Evolutionary conservation across 2,113 vertebrate species (phyloP).

Genomic region (Nannospalax galili): DNA sequence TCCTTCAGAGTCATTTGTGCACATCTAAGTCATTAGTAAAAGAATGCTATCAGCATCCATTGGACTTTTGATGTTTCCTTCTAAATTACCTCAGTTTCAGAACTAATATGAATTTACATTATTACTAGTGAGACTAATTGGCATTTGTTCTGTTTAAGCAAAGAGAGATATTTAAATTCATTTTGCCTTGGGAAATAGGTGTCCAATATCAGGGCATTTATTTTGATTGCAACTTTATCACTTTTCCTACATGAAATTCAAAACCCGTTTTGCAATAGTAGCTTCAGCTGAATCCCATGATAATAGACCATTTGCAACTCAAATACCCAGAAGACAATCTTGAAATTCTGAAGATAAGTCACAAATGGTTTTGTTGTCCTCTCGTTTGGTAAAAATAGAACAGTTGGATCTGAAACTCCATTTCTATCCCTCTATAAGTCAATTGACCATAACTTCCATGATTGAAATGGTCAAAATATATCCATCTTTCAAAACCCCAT

Average conservation of each 20-base stretch:
- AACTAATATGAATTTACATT: slow-evolving; percentile 63
- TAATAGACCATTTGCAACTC: slow-evolving; percentile 66
- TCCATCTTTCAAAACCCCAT: slow-evolving; percentile 69
- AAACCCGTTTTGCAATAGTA: slow-evolving; percentile 36
- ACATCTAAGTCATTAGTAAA: slow-evolving; percentile 62
- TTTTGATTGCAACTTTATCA: slow-evolving; percentile 52
- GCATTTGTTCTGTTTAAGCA: slow-evolving; percentile 58
- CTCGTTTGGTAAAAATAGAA: slow-evolving; percentile 70
- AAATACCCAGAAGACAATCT: slow-evolving; percentile 62
- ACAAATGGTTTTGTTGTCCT: slow-evolving; percentile 60
- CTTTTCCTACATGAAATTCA: slow-evolving; percentile 44
- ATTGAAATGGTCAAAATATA: slow-evolving; percentile 69
- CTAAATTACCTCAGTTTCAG: slow-evolving; percentile 62
- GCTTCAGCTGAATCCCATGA: slow-evolving; percentile 45
- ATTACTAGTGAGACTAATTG: slow-evolving; percentile 63
- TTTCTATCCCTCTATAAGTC: slow-evolving; percentile 63
- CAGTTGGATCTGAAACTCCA: slow-evolving; percentile 56
- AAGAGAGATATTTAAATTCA: slow-evolving; percentile 60
- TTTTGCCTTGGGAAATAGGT: slow-evolving; percentile 67
- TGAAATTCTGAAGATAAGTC: slow-evolving; percentile 48
- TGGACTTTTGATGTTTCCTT: slow-evolving; percentile 71
- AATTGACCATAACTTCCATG: slow-evolving; percentile 66
- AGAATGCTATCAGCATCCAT: slow-evolving; percentile 60
- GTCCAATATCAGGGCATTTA: neutral
- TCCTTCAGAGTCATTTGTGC: slow-evolving; percentile 38